Base-by-base conservation (phyloP, 2,888 invertebrate species). In the Muschampia plurimacula region DNA sequence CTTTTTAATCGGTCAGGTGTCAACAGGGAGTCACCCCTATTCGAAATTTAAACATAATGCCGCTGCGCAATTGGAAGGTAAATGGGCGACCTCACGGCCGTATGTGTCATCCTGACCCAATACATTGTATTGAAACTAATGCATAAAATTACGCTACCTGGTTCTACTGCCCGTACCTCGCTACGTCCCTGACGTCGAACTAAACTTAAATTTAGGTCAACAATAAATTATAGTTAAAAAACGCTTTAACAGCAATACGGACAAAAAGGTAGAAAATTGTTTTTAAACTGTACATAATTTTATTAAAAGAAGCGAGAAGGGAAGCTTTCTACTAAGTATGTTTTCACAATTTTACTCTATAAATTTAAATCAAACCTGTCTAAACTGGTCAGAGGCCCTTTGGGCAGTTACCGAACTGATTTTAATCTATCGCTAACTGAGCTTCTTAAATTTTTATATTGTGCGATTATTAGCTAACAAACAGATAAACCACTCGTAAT, bases 11-110 rank as follows among this genome's bases (percentile, higher is more conserved):
- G 57, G 72, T 72, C 67, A 70, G 64, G 79, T 79, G 77, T 74
- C 74, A 78, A 75, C 77, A 66, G 76, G 74, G 77, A 73, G 74
- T 77, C 77, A 80, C 79, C 80, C 79, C 77, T 79, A 74, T 80
- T 84, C 81, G 77, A 78, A 79, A 80, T 80, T 83, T 80, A 77
- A 80, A 84, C 80, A 77, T 78, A 79, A 77, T 82, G 82, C 77
- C 77, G 82, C 85, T 86, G 85, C 87, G 88, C 87, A 89, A 88
- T 88, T 86, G 81, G 79, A 79, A 81, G 83, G 82, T 66, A 64
- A 73, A 64, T 44, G 69, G 63, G 70, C 84, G 84, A 83, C 83
- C 84, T 84, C 82, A 81, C 75, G 62, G 52, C 62, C 69, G 74
- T 62, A 79, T 81, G 82, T 83, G 81, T 83, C 83, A 80, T 78